Conservation (phyloP, 2,888 invertebrate genomes). For the Dasysyrphus albostriatus region DNA sequence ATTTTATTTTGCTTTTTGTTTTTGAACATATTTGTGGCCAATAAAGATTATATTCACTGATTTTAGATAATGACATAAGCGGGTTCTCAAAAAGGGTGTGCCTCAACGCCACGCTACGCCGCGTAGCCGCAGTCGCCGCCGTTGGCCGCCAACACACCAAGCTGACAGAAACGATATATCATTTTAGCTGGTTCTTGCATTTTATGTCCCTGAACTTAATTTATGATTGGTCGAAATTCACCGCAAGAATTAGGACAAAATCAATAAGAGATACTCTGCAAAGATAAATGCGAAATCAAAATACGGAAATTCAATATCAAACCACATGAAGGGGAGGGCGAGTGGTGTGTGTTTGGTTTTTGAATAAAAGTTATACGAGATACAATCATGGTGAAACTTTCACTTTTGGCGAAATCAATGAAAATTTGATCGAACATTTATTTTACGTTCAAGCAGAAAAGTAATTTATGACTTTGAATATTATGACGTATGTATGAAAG, state of each 20-base stretch:
- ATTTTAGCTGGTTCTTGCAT: constrained; percentile 43
- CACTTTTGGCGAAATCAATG: constrained; percentile 61
- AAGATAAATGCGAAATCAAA: not conserved
- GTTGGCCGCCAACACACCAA: not conserved
- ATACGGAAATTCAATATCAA: constrained; percentile 26
- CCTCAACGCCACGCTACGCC: constrained; percentile 1
- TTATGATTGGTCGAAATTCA: constrained; percentile 21
- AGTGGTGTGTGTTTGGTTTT: not conserved
- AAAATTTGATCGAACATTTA: constrained; percentile 52
- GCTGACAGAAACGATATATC: constrained; percentile 53
- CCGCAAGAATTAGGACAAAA: constrained; percentile 48
- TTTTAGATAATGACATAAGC: constrained; percentile 65
- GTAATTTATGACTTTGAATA: constrained; percentile 46
- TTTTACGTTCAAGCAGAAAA: constrained; percentile 43
- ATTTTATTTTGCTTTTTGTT: constrained; percentile 23
- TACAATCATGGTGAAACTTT: constrained; percentile 50
- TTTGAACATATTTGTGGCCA: constrained; percentile 24
- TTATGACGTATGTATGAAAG: constrained; percentile 12
- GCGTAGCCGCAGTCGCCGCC: no score
- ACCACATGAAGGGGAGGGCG: not conserved
- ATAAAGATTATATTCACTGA: constrained; percentile 57
- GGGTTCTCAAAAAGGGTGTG: constrained; percentile 54
- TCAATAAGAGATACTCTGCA: not conserved
- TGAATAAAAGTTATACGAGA: not conserved
- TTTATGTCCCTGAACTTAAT: constrained; percentile 59